phyloP scores from a whole-genome alignment of 2,113 vertebrate genomes.

The Malurus cyaneus region DNA sequence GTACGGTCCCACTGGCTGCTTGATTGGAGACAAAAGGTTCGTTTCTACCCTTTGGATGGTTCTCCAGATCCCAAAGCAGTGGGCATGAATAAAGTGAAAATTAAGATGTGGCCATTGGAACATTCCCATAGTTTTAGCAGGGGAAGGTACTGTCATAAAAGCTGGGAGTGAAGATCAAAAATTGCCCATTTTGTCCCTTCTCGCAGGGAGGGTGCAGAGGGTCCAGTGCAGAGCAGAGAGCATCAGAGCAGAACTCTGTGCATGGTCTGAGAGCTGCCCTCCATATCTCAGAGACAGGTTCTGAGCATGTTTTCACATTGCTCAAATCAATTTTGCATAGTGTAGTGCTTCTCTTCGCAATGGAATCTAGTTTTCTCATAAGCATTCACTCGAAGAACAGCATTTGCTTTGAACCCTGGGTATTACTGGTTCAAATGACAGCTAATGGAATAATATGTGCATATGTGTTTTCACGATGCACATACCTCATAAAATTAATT shows the following conservation, averaged over 20 bases:
- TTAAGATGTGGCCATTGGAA: background rate
- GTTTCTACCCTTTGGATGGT: background rate
- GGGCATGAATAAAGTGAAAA: background rate
- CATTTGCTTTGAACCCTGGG: background rate
- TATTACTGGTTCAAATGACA: background rate
- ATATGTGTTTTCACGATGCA: background rate
- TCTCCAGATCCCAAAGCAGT: background rate
- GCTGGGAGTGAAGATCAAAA: background rate
- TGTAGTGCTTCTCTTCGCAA: background rate
- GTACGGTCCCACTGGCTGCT: background rate
- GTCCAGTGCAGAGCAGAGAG: background rate
- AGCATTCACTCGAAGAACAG: background rate
- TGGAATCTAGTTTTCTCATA: background rate
- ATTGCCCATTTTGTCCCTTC: background rate
- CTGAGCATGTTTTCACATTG: background rate
- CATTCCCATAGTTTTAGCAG: background rate
- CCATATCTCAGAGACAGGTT: background rate
- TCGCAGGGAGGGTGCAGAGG: background rate
- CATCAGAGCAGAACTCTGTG: background rate
- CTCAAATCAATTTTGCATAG: background rate
- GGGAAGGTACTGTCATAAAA: background rate
- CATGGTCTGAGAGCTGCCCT: background rate
- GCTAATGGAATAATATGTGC: background rate
- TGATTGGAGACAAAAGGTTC: background rate
- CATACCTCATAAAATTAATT: constrained; percentile 1